A percentile compares a stretch with the other conserved stretches of the same genome.
Conservation (phyloP, 1,140 invertebrate genomes). For the Babylonia areolata region DNA sequence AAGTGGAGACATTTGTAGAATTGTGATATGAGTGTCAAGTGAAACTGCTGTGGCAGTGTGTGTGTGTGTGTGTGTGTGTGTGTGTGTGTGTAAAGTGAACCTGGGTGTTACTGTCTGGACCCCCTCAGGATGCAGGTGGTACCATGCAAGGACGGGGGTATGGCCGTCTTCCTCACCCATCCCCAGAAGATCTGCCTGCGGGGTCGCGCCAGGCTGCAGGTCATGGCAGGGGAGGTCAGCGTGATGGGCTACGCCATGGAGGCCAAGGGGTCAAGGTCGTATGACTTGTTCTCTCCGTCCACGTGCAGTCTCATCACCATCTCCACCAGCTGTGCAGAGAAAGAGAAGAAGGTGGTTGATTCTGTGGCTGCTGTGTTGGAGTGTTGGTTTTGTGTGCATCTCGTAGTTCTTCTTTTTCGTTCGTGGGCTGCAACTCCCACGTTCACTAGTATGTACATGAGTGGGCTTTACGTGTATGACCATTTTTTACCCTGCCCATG, state of each 20-base stretch:
- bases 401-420: too few species aligned
- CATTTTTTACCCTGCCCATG: too few species aligned
- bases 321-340: not conserved
- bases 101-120: too few species aligned
- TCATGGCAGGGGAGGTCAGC: constrained; percentile 36
- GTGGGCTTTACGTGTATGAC: too few species aligned
- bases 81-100: too few species aligned
- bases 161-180: constrained; percentile 34
- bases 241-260: constrained; percentile 41
- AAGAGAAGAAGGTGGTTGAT: constrained; percentile 26
- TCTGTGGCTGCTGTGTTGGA: too few species aligned
- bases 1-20: too few species aligned
- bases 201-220: constrained; percentile 28
- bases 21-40: too few species aligned
- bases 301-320: constrained; percentile 36
- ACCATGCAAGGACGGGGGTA: not conserved
- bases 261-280: not conserved
- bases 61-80: too few species aligned
- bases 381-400: not conserved
- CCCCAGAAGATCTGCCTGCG: constrained; percentile 43
- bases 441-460: too few species aligned
- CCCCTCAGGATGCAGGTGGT: constrained; percentile 29
- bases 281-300: constrained; percentile 44
- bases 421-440: too few species aligned
- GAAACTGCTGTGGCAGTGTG: too few species aligned